These are phyloP conservation scores for Tokudaia muenninki DNA, from an alignment of 2,797 vertebrate genomes.

Conservation along the genomic window DNA sequence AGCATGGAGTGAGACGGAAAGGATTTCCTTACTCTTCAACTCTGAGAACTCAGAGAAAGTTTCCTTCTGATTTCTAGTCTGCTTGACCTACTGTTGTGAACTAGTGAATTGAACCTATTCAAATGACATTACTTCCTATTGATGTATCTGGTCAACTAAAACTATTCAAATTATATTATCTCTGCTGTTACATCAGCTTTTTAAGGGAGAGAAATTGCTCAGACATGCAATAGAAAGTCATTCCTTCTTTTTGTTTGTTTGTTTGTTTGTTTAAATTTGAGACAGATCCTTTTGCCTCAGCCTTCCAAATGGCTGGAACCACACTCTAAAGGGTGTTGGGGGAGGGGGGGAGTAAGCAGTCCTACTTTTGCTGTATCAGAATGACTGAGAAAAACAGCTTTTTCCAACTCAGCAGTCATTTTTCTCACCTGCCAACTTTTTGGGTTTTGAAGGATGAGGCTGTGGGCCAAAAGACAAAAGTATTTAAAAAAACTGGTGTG, in stretches of 20 bases:
- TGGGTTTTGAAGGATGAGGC: conserved; percentile 38
- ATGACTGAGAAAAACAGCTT: not conserved
- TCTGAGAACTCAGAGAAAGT: not conserved
- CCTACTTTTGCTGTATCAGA: not conserved
- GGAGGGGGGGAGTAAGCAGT: not conserved
- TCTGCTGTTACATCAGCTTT: conserved; percentile 12
- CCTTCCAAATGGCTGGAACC: not conserved
- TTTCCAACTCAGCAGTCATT: not conserved
- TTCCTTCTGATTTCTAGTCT: conserved; percentile 57
- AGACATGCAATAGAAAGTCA: not conserved
- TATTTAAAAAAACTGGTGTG: not conserved
- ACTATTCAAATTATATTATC: conserved; percentile 49
- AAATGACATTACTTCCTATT: conserved; percentile 43
- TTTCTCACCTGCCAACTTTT: conserved; percentile 31
- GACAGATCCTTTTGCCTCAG: not conserved
- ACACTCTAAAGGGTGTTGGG: not conserved
- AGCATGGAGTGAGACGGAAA: conserved; percentile 14
- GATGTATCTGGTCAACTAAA: conserved; percentile 37
- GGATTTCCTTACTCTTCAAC: conserved; percentile 1
- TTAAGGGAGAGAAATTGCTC: conserved; percentile 20
- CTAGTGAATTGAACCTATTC: conserved; percentile 58
- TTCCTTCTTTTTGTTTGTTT: not conserved
- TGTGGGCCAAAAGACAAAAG: conserved; percentile 36
- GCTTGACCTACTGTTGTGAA: conserved; percentile 26
- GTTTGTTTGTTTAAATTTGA: not conserved